Conservation (phyloP, 2,888 invertebrate species). For the Thysanoteuthis rhombus region DNA sequence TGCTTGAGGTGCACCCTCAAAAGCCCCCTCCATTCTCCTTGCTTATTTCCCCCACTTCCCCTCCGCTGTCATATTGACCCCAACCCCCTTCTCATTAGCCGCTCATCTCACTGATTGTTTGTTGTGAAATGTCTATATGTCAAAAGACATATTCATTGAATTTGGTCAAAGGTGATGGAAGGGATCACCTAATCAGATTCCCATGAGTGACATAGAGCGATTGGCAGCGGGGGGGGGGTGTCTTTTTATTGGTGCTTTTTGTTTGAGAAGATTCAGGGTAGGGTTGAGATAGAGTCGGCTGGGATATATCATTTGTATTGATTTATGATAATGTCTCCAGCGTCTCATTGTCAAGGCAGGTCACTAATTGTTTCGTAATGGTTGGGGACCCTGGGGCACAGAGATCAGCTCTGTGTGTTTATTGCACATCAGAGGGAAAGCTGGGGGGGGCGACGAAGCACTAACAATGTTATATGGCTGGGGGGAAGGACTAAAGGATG, state of each 20-base stretch:
- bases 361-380: neutral
- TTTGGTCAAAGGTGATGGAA: too few relatives aligned
- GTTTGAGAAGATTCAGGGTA: neutral
- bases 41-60: neutral
- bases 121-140: too few relatives aligned
- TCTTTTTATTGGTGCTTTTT: too few relatives aligned
- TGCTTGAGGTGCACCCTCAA: neutral
- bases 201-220: too few relatives aligned
- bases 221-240: too few relatives aligned
- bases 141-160: too few relatives aligned
- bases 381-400: neutral
- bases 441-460: neutral
- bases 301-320: neutral
- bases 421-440: neutral
- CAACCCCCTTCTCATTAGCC: neutral
- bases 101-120: neutral
- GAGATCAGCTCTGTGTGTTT: neutral
- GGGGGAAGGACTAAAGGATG: neutral
- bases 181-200: too few relatives aligned
- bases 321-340: neutral
- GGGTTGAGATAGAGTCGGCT: neutral
- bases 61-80: neutral
- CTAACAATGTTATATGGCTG: neutral
- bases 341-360: neutral
- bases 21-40: neutral